Base-by-base conservation (phyloP, 1,140 invertebrate genomes). In the Papilio polytes region DNA sequence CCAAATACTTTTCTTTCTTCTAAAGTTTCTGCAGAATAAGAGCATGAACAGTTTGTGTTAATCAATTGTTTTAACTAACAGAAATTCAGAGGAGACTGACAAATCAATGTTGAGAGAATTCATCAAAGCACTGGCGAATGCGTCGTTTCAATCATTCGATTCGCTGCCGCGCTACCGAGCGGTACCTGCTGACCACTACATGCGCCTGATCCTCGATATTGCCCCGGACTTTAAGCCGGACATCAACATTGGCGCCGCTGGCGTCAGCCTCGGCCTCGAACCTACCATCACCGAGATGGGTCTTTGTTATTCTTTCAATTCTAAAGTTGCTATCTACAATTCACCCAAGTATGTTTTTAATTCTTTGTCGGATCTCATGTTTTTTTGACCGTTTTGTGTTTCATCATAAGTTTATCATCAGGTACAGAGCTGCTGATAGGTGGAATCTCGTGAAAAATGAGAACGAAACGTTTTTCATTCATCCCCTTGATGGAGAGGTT, bases 401-500 rank as follows among this genome's bases (percentile, higher is more conserved):
- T 63, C 2, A 18, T 63, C 0, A 8, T n/a, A 20, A 66, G 10
- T 31, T 66, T 66, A 13, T 74, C 82, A 85, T 63, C 82, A 97
- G 96, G 20, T 96, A 96, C 80, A 95, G 96, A 94, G 89, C 92
- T n/a, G 87, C 88, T 12, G 95, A 95, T 46, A 90, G 94, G 81
- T 96, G 96, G 96, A 95, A 95, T 81, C 72, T 95, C 2, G 78
- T 96, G 22, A 87, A 91, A 77, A 88, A 93, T 72, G 85, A 89
- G 56, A 95, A 95, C 20, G 89, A 95, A 41, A 96, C 95, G 2
- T 95, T 97, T n/a, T 96, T 94, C 13, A 96, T 97, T 2, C 96
- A 97, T 93, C 96, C 96, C 0, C 85, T 97, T 8, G 96, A 97
- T 86, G 97, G 97, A 2, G 97, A 97, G 90, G 96, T 97, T 18